Base-by-base conservation (phyloP, 1,140 invertebrate genomes). In the Ylistrum balloti region DNA sequence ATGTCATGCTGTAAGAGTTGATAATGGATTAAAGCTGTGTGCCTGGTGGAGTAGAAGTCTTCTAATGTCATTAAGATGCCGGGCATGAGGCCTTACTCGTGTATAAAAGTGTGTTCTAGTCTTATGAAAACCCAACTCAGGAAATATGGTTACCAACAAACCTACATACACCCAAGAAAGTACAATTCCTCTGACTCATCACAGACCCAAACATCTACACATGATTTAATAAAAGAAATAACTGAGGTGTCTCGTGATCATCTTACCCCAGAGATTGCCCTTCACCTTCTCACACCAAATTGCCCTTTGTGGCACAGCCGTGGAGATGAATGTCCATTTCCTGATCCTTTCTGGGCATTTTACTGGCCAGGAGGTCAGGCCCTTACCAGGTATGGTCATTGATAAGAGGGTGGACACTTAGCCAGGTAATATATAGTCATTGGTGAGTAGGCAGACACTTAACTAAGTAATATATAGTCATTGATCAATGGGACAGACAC, bases 331-430 rank as follows among this genome's bases (percentile, higher is more conserved):
- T 90, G 88, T 33, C 93, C 93, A 2, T 95, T 95, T 90, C n/a
- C 85, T 17, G 95, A 95, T 88, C 95, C 95, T 13, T 95, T 90
- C 87, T 95, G 95, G 95, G 95, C 95, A 13, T 95, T 95, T 91
- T 95, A 94, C 87, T 95, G 95, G 95, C 95, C 95, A 22, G 95
- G 95, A 28, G 95, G 95, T 86, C 95, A 95, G 87, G 94, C 90
- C 28, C 85, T 95, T 41, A 93, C 94, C 28, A 95, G 95, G 95
- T 95, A 91, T 33, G 33, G 20, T 38, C n/a, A n/a, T n/a, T n/a
- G n/a, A 35, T 15, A 34, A 32, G 20, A 22, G 13, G 35, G 35
- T 13, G 13, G 35, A 38, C 35, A 38, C 35, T 38, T 38, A 13
- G 13, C 5, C 35, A 38, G 5, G 35, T 38, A 5, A 38, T 38